Percentiles rank a stretch among this genome's conserved stretches.
Evolutionary conservation across 2,797 vertebrate genomes (phyloP).

Genomic region (Alectoris magna): DNA sequence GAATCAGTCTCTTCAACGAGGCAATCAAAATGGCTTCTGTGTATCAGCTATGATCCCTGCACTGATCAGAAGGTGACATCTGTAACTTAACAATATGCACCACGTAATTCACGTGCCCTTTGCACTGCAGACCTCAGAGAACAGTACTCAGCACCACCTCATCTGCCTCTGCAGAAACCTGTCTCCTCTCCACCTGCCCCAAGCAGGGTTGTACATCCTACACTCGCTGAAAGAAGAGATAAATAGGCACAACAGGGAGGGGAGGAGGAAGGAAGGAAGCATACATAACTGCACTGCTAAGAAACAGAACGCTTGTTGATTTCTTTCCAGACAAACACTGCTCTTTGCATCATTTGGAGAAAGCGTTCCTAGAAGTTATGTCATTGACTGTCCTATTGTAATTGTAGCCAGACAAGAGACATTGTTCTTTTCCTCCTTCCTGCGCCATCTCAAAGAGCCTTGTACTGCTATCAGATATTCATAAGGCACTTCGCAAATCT

Average conservation of each 20-base stretch:
- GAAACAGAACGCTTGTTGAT: slow-evolving; percentile 3
- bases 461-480: neutral
- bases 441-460: neutral
- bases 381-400: slow-evolving; percentile 5
- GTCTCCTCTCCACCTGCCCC: neutral
- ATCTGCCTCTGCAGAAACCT: neutral
- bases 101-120: neutral
- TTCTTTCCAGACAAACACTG: neutral
- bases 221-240: neutral
- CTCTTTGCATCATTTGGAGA: slow-evolving; percentile 6
- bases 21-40: neutral
- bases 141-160: neutral
- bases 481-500: neutral
- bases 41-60: neutral
- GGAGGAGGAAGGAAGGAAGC: neutral
- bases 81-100: neutral
- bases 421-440: neutral
- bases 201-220: neutral
- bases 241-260: neutral
- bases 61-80: neutral
- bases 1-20: neutral
- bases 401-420: neutral
- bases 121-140: neutral
- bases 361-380: slow-evolving; percentile 10
- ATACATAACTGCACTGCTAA: neutral